A percentile compares a stretch with the other conserved stretches of the same genome.
phyloP scores from a whole-genome alignment of 2,888 invertebrate species.

The Venusia cambrica region DNA sequence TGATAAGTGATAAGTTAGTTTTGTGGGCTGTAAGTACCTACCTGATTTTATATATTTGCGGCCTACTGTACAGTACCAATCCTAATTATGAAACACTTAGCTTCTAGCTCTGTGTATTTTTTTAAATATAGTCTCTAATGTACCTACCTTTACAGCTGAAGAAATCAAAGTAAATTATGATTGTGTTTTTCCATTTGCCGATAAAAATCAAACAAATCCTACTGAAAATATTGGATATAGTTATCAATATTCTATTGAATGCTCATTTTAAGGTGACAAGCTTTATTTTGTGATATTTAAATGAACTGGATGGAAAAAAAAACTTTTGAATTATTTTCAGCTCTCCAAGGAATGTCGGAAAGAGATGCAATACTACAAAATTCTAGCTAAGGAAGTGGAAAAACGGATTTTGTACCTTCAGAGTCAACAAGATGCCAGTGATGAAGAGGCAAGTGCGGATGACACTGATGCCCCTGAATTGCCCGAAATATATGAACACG shows the following conservation, averaged over 20 bases:
- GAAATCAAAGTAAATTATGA: conserved; percentile 6
- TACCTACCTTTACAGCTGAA: conserved; percentile 18
- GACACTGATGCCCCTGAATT: conserved; percentile 57
- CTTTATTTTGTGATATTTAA: conserved; percentile 13
- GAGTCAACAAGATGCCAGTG: conserved; percentile 51
- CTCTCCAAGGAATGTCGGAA: conserved; percentile 82
- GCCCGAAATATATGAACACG: conserved; percentile 45
- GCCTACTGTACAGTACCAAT: too few species aligned
- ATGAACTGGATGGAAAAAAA: conserved; percentile 14
- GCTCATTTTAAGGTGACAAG: conserved; percentile 20
- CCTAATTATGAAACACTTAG: too few species aligned
- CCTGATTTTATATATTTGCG: too few species aligned
- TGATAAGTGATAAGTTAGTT: too few species aligned
- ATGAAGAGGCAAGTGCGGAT: conserved; percentile 49
- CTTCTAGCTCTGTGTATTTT: too few species aligned
- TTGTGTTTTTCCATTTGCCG: conserved; percentile 12
- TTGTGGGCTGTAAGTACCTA: too few species aligned
- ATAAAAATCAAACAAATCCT: conserved; percentile 9
- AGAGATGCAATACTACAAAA: conserved; percentile 85
- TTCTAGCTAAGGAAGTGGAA: conserved; percentile 84
- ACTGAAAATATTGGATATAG: conserved; percentile 17
- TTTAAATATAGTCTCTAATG: too few species aligned
- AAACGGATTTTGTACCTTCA: conserved; percentile 72
- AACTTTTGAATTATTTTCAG: conserved; percentile 60
- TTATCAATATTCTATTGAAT: conserved; percentile 17